Evolutionary conservation across 2,888 invertebrate species (phyloP), one percentile per base, ranked within the genome.

Genomic region (Pimpla rufipes): DNA sequence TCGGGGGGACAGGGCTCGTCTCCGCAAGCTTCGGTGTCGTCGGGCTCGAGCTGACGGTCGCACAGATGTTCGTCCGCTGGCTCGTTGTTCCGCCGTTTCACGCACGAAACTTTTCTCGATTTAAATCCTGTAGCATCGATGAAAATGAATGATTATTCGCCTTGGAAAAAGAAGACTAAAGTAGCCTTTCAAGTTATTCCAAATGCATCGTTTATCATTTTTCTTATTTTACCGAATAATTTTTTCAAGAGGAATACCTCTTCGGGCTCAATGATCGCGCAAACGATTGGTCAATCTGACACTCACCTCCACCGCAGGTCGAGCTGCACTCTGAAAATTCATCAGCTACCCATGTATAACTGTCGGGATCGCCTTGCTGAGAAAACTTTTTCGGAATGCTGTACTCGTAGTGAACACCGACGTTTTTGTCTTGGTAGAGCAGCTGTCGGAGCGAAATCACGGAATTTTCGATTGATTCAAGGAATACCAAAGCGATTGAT

Each of bases 381-480:
- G 96, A 95, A 21, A 96, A 93, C 35, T 95, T 95, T 68, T 96
- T 95, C 0, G 98, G 98, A 45, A 98, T 95, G 90, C 98, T 98
- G 94, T 98, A 99, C 91, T 98, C 97, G 93, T 98, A 99, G 80
- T 96, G 94, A 7, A 99, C 96, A 7, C 98, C 98, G 0, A 97
- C 97, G 90, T 98, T 98, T 23, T 94, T 94, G 88, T 97, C 97
- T 94, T 98, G 97, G 87, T 97, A 97, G 67, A 98, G 93, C 81
- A 99, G 94, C 97, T 97, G 93, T 82, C 57, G 40, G 37, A 50
- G 91, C 92, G 88, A 85, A 76, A 67, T 77, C 16, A 37, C 13
- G 29, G 11, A 23, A 40, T 40, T 73, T 21, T 21, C 0, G 67
- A 16, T 18, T 13, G 50, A 77, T 29, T 40, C 45, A 71, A 71